phyloP scores from a whole-genome alignment of 2,888 invertebrate genomes.

The Brachyptera risi region DNA sequence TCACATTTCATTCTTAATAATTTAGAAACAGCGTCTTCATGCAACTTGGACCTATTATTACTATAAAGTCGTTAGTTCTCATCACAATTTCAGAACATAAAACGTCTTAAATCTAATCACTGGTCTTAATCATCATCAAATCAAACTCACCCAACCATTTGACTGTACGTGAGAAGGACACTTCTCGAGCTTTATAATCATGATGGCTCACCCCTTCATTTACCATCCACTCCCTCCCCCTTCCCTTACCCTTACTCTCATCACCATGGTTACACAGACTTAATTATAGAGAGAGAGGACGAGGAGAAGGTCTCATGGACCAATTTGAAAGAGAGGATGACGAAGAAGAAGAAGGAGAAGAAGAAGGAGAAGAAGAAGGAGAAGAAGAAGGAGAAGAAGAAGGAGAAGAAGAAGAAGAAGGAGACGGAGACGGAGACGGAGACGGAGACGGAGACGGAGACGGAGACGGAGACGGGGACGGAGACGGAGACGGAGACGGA shows the following conservation, averaged over 20 bases:
- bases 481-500: not conserved
- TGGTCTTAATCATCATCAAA: slow-evolving; percentile 13
- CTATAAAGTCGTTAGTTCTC: not conserved
- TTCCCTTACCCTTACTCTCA: not conserved
- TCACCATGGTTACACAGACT: slow-evolving; percentile 14
- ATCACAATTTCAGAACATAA: not conserved
- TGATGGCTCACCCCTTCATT: slow-evolving; percentile 10
- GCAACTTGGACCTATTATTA: not conserved
- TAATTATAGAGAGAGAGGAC: slow-evolving; percentile 18
- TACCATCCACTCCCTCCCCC: not conserved
- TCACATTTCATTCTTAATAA: not conserved
- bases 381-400: too few relatives aligned
- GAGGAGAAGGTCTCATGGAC: slow-evolving; percentile 7
- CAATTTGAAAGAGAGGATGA: too few relatives aligned
- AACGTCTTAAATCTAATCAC: not conserved
- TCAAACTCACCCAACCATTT: slow-evolving; percentile 7
- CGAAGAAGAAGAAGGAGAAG: too few relatives aligned
- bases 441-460: too few relatives aligned
- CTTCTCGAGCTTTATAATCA: slow-evolving; percentile 1
- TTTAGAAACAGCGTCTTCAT: not conserved
- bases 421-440: too few relatives aligned
- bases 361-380: too few relatives aligned
- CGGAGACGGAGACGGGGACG: slow-evolving; percentile 10
- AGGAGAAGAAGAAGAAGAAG: slow-evolving; percentile 3
- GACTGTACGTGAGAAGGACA: not conserved